phyloP scores from a whole-genome alignment of 2,113 vertebrate species.

The Nesoenas mayeri region DNA sequence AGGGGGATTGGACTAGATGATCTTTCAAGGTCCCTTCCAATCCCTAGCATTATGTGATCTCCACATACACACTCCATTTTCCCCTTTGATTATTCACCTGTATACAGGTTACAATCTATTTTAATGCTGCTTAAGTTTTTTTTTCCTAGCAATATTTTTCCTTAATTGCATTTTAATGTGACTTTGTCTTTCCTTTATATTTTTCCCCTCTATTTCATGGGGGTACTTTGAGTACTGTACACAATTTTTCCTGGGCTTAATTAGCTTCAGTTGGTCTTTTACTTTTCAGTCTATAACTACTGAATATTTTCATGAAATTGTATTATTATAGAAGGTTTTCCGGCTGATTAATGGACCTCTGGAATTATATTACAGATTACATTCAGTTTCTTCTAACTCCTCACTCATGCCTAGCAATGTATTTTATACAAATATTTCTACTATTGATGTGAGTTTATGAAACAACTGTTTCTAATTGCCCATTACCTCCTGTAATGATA shows the following conservation, averaged over 20 bases:
- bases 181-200: background rate
- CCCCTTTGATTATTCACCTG: background rate
- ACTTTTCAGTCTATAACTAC: background rate
- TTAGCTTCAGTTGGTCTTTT: background rate
- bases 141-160: background rate
- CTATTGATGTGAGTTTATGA: background rate
- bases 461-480: background rate
- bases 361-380: background rate
- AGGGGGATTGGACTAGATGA: too few species aligned
- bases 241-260: background rate
- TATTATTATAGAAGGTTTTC: background rate
- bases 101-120: background rate
- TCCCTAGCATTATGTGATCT: background rate
- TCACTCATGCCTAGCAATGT: background rate
- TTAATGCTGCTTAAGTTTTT: background rate
- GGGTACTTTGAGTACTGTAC: background rate
- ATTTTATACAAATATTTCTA: constrained; percentile 1
- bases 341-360: background rate
- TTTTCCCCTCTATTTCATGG: rapidly evolving
- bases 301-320: constrained; percentile 31
- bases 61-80: background rate
- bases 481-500: background rate
- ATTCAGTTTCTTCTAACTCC: background rate
- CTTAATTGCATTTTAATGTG: background rate
- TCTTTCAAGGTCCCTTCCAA: too few species aligned